Evolutionary conservation across 2,797 vertebrate genomes (phyloP), one percentile per base, ranked within the genome.

Genomic region (Nannoperca obscura): DNA sequence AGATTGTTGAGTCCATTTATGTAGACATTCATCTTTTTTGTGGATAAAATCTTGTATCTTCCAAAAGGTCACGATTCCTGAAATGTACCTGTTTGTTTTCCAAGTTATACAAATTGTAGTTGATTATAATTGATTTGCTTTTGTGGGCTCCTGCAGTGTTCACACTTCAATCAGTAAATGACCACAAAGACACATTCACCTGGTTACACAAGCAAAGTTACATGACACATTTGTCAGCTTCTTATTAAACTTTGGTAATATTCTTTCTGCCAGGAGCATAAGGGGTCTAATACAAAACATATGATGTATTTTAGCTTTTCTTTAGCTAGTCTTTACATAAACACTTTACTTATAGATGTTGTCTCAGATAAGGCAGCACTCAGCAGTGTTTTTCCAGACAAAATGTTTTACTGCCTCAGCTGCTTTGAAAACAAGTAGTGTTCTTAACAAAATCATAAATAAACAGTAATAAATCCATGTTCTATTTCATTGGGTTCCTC

Each of bases 381-480:
- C 1, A 5, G 55, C 3, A 1, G 10, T 9, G 53, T 54, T 69
- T 71, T 55, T 73, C 38, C 71, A 66, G 55, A 74, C 50, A 47
- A 47, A 42, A 46, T 55, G 44, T 53, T 75, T 78, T 64, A 63
- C 4, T 50, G 40, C 49, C 7, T 60, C 17, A 0, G 50, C 52
- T 44, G 42, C 73, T 81, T 47, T 80, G 14, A 64, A 64, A 61
- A 75, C 54, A 30, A 60, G 40, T 3, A 17, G 30, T 24, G 22
- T 71, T 67, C 63, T 61, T 38, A 13, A 47, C 38, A 69, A 40
- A 74, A 60, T 49, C 46, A 52, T 30, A 68, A 62, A 63, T 49
- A 71, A 81, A 85, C 61, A 85, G 10, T 20, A 7, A 73, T 86
- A 79, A 86, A 86, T 82, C 40, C 20, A 44, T 24, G 34, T 1